These are phyloP conservation scores for Pseudeuparius sepicola DNA, from an alignment of 2,888 invertebrate species.

Conservation along the genomic window DNA sequence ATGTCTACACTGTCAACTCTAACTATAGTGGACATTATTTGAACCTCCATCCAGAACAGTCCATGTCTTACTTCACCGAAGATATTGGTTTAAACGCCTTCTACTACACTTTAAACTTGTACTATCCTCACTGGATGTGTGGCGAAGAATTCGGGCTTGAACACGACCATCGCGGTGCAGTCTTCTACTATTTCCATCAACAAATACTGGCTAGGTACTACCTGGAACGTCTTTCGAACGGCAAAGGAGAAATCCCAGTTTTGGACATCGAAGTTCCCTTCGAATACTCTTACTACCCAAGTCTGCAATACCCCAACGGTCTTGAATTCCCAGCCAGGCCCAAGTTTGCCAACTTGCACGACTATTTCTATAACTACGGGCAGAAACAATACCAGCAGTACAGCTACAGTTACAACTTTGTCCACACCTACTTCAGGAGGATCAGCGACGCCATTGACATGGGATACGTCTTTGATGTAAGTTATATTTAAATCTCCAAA, in stretches of 20 bases:
- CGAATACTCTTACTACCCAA: slow-evolving; percentile 47
- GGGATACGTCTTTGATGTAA: slow-evolving; percentile 40
- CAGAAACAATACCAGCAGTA: slow-evolving; percentile 38
- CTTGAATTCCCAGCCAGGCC: slow-evolving; percentile 54
- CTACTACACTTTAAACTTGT: slow-evolving; percentile 52
- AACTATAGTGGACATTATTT: slow-evolving; percentile 52
- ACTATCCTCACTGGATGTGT: slow-evolving; percentile 55
- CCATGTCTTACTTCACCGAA: slow-evolving; percentile 59
- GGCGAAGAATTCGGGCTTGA: slow-evolving; percentile 38
- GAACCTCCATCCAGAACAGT: slow-evolving; percentile 45
- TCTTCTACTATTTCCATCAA: slow-evolving; percentile 54
- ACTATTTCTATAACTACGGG: slow-evolving; percentile 36
- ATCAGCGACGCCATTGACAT: slow-evolving; percentile 49
- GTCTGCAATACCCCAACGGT: slow-evolving; percentile 54
- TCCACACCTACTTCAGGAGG: slow-evolving; percentile 42
- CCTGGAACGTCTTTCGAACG: slow-evolving; percentile 63
- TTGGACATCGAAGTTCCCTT: slow-evolving; percentile 45
- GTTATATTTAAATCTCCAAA: slow-evolving; percentile 18
- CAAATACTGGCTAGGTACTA: slow-evolving; percentile 63
- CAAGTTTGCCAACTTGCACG: slow-evolving; percentile 44
- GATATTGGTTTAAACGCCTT: slow-evolving; percentile 58
- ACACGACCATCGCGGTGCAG: slow-evolving; percentile 54
- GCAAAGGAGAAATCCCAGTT: slow-evolving; percentile 53
- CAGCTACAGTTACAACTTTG: slow-evolving; percentile 41
- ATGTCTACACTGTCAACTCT: slow-evolving; percentile 47